Evolutionary conservation across 2,113 vertebrate genomes (phyloP), one percentile per base, ranked within the genome.

Genomic region (Alaudala cheleensis): DNA sequence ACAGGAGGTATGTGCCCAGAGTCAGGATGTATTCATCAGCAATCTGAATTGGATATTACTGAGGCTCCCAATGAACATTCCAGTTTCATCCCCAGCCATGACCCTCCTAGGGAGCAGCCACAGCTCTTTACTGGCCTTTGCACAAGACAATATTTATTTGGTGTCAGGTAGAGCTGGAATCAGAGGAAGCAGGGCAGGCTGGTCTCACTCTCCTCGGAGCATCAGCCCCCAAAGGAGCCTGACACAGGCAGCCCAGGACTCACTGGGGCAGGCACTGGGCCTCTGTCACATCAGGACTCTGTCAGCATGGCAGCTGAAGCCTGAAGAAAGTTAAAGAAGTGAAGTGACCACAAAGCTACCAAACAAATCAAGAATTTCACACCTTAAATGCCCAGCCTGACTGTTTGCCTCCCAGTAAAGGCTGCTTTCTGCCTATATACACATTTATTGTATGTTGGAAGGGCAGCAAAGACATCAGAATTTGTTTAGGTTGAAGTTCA

Each of bases 1-100:
- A 96, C 92, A 95, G 81, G 93, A 94, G 92, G 87, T 93, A 86
- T 88, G 93, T 86, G 90, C 88, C 94, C 89, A 76, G 88, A 93
- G 84, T 73, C 91, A 86, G 90, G 93, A 94, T 81, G 92, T 86
- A 81, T 93, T 96, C 93, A 92, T 96, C 94, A 95, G 90, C 67
- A 62, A 88, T 77, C 85, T 70, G 88, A 96, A 94, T 67, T 90
- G 94, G 92, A 18, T 93, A 94, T 96, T 92, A 92, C 71, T 33
- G 82, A 90, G 60, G 51, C 60, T 93, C 64, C 76, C 14, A 3
- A 53, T 11, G 71, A 92, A 77, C 2, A 2, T 67, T 94, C 79
- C 7, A 2, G 71, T 88, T 94, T 73, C 67, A 66, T 64, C 60
- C 54, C 64, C 60, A 78, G 93, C 90, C 84, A 81, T 21, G 82